Evolutionary conservation across 2,113 vertebrate species (phyloP).

Genomic region (Eonycteris spelaea): DNA sequence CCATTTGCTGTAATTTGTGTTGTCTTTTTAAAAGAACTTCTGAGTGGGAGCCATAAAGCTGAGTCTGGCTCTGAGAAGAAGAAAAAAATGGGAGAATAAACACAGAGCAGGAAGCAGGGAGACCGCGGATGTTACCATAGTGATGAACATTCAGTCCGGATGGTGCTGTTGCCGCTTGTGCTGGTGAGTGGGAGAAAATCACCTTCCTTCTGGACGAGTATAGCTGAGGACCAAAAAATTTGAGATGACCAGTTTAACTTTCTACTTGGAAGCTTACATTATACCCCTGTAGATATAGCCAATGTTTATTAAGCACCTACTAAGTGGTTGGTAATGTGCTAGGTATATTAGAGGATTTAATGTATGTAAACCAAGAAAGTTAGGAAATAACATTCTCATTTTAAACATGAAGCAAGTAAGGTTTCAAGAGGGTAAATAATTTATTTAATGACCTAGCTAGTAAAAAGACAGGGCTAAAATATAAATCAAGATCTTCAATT

Average conservation of each 20-base stretch:
- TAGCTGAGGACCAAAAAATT: slow-evolving; percentile 18
- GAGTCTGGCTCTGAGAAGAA: slow-evolving; percentile 47
- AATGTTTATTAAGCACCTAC: not conserved
- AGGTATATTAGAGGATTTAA: not conserved
- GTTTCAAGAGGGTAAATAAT: not conserved
- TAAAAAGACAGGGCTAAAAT: not conserved
- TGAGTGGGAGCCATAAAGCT: slow-evolving; percentile 51
- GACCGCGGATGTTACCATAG: slow-evolving; percentile 67
- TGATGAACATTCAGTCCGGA: slow-evolving; percentile 52
- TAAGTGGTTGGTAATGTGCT: not conserved
- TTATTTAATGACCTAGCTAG: not conserved
- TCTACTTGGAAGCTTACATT: not conserved
- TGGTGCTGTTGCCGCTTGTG: not conserved
- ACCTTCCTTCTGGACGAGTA: slow-evolving; percentile 2
- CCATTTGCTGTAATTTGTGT: slow-evolving; percentile 68
- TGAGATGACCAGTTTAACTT: not conserved
- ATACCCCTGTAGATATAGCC: not conserved
- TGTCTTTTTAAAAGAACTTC: slow-evolving; percentile 54
- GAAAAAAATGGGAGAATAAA: slow-evolving; percentile 48
- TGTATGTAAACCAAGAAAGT: not conserved
- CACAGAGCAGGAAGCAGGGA: slow-evolving; percentile 35
- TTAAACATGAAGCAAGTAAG: not conserved
- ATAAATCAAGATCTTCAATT: not conserved
- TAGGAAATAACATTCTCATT: not conserved
- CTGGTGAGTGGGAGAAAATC: slow-evolving; percentile 32